Conservation (phyloP, 2,113 vertebrate species). For the Arizona elegans region DNA sequence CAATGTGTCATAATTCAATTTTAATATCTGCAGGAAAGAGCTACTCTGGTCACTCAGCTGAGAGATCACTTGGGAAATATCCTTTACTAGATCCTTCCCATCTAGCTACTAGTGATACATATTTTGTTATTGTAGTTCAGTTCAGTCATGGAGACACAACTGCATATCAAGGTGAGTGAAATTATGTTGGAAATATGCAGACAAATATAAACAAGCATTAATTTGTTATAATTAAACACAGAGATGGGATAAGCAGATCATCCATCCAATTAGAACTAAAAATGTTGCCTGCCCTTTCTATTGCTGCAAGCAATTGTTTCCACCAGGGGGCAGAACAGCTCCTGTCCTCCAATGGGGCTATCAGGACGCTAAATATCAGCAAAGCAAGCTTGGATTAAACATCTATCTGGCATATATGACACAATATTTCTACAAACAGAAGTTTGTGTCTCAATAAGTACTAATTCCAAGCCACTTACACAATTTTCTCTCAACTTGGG, state of each 20-base stretch:
- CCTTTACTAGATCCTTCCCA: not conserved
- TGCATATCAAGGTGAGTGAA: not conserved
- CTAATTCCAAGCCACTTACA: not conserved
- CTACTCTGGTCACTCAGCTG: not conserved
- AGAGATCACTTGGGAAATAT: not conserved
- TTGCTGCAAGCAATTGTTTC: rapidly evolving
- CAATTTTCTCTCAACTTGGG: not conserved
- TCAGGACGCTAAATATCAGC: not conserved
- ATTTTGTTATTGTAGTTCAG: not conserved
- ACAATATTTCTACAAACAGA: not conserved
- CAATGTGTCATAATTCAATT: not conserved
- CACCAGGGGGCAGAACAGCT: not conserved
- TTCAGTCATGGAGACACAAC: not conserved
- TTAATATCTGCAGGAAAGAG: not conserved
- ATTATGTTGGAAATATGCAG: not conserved
- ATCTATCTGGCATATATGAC: not conserved
- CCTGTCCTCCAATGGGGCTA: not conserved
- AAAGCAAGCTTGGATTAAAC: constrained; percentile 6
- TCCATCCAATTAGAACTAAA: not conserved
- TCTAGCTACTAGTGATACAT: not conserved
- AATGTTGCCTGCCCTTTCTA: not conserved
- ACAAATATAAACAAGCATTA: not conserved
- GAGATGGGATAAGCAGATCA: not conserved
- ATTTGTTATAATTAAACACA: not conserved
- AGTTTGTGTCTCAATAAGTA: not conserved